Percentiles rank a stretch among this genome's conserved stretches.
Conservation (phyloP, 2,113 vertebrate species). For the Cynopterus brachyotis region DNA sequence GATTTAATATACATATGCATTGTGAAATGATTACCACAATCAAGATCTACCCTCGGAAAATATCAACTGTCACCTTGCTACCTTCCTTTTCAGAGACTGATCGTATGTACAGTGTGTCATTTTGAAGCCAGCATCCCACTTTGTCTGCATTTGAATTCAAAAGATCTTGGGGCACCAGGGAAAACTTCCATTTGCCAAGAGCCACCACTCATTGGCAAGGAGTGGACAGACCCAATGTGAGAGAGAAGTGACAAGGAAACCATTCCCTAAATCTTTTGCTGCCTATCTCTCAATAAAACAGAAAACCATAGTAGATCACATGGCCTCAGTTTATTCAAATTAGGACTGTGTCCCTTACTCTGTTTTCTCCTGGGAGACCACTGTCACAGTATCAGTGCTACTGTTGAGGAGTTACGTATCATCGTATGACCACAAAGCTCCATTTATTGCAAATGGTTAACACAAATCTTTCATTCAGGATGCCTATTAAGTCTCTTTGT, state of each 20-base stretch:
- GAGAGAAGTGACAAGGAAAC: background rate
- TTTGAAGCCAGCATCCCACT: background rate
- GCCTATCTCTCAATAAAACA: background rate
- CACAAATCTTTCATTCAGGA: background rate
- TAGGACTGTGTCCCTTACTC: background rate
- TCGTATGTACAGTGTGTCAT: background rate
- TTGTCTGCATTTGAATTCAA: background rate
- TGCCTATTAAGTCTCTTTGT: background rate
- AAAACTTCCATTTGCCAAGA: background rate
- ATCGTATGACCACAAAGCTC: background rate
- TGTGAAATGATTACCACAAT: background rate
- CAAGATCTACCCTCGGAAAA: background rate
- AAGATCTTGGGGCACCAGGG: background rate
- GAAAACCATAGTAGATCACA: background rate
- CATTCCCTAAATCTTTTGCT: background rate
- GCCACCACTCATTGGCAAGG: background rate
- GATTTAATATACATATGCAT: background rate
- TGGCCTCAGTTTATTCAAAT: background rate
- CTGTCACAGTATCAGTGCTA: background rate
- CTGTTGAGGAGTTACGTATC: background rate
- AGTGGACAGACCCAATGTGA: background rate
- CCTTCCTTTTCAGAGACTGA: background rate
- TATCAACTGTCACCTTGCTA: background rate
- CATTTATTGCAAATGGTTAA: background rate
- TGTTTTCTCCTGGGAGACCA: background rate